These are phyloP conservation scores for Dynastes tityus DNA, from an alignment of 2,888 invertebrate species.

Conservation along the genomic window DNA sequence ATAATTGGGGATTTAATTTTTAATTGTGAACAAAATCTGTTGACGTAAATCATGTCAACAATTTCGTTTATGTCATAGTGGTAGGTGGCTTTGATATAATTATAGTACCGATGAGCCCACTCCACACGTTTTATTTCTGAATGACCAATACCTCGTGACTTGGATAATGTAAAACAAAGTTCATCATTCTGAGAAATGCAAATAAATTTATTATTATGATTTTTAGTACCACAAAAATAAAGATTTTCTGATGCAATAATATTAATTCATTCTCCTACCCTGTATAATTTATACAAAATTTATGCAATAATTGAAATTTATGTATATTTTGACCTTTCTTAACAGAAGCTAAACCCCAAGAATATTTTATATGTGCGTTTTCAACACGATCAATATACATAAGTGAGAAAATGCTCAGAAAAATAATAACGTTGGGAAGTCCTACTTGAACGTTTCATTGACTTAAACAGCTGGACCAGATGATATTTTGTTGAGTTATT, in stretches of 20 bases:
- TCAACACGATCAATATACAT: too few relatives aligned
- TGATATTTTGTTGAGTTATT: slow-evolving; percentile 27
- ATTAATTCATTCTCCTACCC: background rate
- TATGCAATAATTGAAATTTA: slow-evolving; percentile 23
- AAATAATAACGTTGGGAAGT: background rate
- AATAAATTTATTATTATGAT: background rate
- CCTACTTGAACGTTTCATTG: slow-evolving; percentile 10
- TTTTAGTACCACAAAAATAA: background rate
- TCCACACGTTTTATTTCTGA: slow-evolving; percentile 20
- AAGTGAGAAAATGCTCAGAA: too few relatives aligned
- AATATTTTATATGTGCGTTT: background rate
- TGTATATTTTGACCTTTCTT: slow-evolving; percentile 28
- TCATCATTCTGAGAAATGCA: background rate
- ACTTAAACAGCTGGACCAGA: slow-evolving; percentile 15
- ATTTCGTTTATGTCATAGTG: slow-evolving; percentile 14
- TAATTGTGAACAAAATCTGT: background rate
- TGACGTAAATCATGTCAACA: slow-evolving; percentile 26
- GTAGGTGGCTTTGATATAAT: slow-evolving; percentile 23
- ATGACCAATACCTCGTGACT: slow-evolving; percentile 19
- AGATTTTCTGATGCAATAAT: slow-evolving; percentile 21
- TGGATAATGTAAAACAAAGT: slow-evolving; percentile 17
- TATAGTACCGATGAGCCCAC: slow-evolving; percentile 1
- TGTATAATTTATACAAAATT: background rate
- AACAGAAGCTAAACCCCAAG: background rate
- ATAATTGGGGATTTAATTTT: background rate